These are phyloP conservation scores for Opisthograptis luteolata DNA, from an alignment of 2,888 invertebrate genomes.

Conservation along the genomic window DNA sequence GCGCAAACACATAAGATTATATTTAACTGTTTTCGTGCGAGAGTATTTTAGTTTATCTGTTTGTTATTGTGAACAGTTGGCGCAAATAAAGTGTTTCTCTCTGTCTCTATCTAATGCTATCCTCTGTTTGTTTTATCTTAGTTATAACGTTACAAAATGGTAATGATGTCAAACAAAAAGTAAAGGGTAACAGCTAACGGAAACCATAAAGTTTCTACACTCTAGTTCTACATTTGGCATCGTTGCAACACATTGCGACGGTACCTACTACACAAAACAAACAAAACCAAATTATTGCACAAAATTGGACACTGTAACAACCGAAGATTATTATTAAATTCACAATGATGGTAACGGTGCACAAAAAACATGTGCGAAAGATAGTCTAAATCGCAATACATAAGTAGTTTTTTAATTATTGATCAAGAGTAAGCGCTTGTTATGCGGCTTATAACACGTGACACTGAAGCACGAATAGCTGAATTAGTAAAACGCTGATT, in stretches of 20 bases:
- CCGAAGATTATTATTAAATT: background rate
- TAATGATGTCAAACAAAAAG: slow-evolving; percentile 20
- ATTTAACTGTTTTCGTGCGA: too few species aligned
- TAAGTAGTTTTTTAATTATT: too few species aligned
- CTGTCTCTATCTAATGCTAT: background rate
- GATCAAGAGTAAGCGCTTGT: too few species aligned
- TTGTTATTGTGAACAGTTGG: too few species aligned
- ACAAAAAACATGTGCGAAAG: background rate
- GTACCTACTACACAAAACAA: slow-evolving; percentile 12
- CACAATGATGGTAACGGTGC: background rate
- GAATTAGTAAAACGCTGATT: too few species aligned
- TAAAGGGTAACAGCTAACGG: slow-evolving; percentile 36
- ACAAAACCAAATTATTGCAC: slow-evolving; percentile 17
- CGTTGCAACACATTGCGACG: slow-evolving; percentile 22
- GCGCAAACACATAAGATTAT: too few species aligned
- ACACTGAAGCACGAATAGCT: too few species aligned
- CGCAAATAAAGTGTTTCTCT: too few species aligned
- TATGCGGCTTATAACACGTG: too few species aligned
- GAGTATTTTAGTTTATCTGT: too few species aligned
- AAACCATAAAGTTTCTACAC: slow-evolving; percentile 41
- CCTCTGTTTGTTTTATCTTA: background rate
- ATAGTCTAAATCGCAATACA: too few species aligned
- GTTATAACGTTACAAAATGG: slow-evolving; percentile 8
- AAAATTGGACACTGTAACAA: slow-evolving; percentile 6
- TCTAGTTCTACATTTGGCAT: slow-evolving; percentile 9